Conservation (phyloP, 2,113 vertebrate species). For the Cyanoramphus novaezelandiae region DNA sequence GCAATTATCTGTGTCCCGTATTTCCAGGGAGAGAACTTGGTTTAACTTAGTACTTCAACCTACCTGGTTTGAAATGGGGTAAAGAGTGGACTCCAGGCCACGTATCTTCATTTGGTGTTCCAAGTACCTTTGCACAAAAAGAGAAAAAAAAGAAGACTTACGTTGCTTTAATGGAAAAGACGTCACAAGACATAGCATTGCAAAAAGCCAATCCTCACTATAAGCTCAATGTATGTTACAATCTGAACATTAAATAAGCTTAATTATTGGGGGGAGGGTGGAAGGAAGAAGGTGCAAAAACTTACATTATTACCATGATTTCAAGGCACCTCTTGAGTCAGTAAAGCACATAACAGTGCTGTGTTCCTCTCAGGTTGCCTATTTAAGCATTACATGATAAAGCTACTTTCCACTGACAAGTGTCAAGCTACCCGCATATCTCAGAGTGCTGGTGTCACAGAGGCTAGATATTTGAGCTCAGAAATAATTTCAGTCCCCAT, state of each 20-base stretch:
- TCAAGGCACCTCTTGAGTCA: neutral
- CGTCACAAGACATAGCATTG: neutral
- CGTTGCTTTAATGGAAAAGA: neutral
- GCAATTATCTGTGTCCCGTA: neutral
- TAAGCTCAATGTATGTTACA: neutral
- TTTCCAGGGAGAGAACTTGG: neutral
- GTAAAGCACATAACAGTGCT: neutral
- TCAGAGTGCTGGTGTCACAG: neutral
- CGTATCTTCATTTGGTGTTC: conserved; percentile 90
- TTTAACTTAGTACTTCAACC: neutral
- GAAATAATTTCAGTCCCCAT: neutral
- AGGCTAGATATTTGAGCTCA: neutral
- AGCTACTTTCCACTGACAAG: neutral
- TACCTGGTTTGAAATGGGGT: conserved; percentile 95
- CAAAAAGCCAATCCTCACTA: neutral
- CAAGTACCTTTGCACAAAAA: conserved; percentile 81
- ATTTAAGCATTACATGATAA: neutral
- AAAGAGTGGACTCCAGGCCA: conserved; percentile 93
- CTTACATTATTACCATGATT: neutral
- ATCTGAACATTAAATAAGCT: neutral
- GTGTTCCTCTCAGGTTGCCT: neutral
- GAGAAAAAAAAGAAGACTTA: neutral
- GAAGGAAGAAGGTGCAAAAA: neutral
- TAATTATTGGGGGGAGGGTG: fast-evolving
- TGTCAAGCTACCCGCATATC: neutral